phyloP scores from a whole-genome alignment of 2,797 vertebrate genomes.

The Falco berigora region DNA sequence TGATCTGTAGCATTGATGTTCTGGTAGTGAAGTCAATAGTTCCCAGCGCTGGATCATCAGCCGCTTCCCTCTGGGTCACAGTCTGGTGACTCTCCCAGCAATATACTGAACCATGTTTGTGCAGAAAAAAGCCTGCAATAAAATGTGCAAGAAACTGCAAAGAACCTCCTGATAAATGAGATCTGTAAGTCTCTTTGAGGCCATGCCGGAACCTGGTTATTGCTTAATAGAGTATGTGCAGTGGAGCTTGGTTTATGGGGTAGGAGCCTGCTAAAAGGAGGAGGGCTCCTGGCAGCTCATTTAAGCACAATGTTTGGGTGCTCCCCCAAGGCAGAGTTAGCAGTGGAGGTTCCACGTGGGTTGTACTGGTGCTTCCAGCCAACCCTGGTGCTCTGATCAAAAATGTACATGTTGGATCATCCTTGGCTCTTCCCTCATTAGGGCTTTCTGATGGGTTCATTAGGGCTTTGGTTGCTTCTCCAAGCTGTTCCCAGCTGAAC shows the following conservation, averaged over 20 bases:
- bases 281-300: neutral
- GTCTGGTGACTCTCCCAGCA: conserved; percentile 14
- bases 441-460: neutral
- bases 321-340: neutral
- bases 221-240: conserved; percentile 26
- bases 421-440: neutral
- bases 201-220: neutral
- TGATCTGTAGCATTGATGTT: neutral
- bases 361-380: neutral
- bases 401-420: fast-evolving
- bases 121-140: neutral
- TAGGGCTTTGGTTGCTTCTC: neutral
- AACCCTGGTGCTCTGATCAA: neutral
- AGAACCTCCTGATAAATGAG: conserved; percentile 23
- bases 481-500: neutral
- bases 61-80: conserved; percentile 20
- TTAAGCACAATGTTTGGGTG: neutral
- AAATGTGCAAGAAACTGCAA: conserved; percentile 10
- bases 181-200: neutral
- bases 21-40: neutral
- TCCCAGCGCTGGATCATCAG: neutral
- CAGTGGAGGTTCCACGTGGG: neutral
- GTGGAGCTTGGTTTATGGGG: conserved; percentile 4
- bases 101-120: neutral
- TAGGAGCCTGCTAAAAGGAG: neutral